A percentile compares a stretch with the other conserved stretches of the same genome.
phyloP scores from a whole-genome alignment of 2,113 vertebrate genomes.

The Chaenocephalus aceratus region DNA sequence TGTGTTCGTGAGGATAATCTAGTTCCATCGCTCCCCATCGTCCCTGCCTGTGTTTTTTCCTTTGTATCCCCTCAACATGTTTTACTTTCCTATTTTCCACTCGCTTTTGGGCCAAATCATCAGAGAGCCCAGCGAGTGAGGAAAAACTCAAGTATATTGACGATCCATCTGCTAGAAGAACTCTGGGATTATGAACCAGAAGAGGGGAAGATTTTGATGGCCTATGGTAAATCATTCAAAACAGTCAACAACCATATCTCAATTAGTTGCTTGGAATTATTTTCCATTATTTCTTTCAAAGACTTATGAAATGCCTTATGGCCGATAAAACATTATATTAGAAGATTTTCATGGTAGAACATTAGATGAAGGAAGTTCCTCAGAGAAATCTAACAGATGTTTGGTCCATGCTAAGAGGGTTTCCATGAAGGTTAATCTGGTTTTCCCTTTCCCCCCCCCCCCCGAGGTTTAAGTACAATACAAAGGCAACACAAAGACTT shows the following conservation, averaged over 20 bases:
- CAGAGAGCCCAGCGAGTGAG: conserved; percentile 59
- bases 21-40: conserved; percentile 38
- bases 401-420: neutral
- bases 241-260: no score
- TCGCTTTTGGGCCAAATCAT: conserved; percentile 74
- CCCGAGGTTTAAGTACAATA: conserved; percentile 15
- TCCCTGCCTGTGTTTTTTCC: conserved; percentile 52
- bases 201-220: neutral
- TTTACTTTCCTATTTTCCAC: conserved; percentile 62
- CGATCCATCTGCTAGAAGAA: conserved; percentile 61
- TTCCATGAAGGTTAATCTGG: conserved; percentile 45
- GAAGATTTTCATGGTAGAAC: neutral
- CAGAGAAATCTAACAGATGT: neutral
- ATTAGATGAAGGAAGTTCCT: neutral
- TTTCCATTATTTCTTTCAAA: neutral
- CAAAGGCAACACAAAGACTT: conserved; percentile 22
- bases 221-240: neutral
- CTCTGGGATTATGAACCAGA: conserved; percentile 55
- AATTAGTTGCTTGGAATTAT: neutral
- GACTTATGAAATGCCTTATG: neutral
- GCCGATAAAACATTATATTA: neutral
- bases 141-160: conserved; percentile 68
- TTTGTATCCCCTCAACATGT: conserved; percentile 31
- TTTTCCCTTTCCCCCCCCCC: conserved; percentile 34
- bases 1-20: conserved; percentile 50